Percentiles rank a stretch among this genome's conserved stretches.
Evolutionary conservation across 2,113 vertebrate species (phyloP).

Genomic region (Oncorhynchus tshawytscha): DNA sequence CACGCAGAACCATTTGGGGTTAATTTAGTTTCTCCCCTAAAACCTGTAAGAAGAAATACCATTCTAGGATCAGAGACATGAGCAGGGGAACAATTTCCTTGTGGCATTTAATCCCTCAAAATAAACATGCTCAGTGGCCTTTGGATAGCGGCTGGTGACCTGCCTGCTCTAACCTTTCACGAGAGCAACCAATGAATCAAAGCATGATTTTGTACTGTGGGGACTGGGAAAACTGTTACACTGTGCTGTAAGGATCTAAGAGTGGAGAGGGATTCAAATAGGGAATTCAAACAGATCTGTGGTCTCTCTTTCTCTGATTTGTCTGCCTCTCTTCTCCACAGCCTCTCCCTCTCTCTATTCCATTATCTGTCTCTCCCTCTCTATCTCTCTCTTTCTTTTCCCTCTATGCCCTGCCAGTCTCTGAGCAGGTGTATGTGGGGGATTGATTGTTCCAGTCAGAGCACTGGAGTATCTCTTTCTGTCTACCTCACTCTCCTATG

Average conservation of each 20-base stretch:
- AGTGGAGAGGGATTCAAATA: constrained; percentile 8
- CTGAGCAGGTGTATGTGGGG: neutral
- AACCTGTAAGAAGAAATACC: neutral
- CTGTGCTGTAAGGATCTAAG: too few relatives aligned
- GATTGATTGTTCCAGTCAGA: neutral
- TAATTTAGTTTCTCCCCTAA: too few relatives aligned
- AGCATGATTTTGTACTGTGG: neutral
- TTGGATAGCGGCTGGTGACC: neutral
- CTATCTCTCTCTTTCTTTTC: constrained; percentile 6
- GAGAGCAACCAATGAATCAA: neutral
- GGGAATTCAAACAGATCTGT: constrained; percentile 3
- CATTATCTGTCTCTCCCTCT: neutral
- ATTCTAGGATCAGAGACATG: neutral
- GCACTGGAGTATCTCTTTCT: neutral
- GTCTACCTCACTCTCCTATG: too few relatives aligned
- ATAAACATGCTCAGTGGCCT: neutral
- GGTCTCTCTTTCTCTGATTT: neutral
- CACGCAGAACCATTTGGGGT: too few relatives aligned
- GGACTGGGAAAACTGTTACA: neutral
- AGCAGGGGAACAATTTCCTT: neutral
- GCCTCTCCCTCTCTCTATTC: neutral
- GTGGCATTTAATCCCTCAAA: constrained; percentile 3
- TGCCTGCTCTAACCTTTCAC: neutral
- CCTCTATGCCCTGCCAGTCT: constrained; percentile 16
- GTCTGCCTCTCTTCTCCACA: neutral